Base-by-base conservation (phyloP, 1,140 invertebrate species). In the Bicyclus anynana region DNA sequence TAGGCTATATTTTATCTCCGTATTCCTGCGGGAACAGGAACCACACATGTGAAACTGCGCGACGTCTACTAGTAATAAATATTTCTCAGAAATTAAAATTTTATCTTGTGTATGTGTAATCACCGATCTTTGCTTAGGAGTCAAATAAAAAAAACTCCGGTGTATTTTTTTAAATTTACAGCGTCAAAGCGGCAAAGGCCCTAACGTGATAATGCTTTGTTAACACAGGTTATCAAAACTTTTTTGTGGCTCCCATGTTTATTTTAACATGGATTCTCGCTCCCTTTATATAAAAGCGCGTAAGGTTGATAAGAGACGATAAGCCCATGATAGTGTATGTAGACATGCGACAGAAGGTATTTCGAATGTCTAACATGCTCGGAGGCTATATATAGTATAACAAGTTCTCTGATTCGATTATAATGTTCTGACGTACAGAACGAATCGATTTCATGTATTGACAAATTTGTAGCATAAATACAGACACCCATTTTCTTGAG, bases 381-480 rank as follows among this genome's bases (percentile, higher is more conserved):
- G 12, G 26, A 23, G 16, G 35, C 44, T 29, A 40, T 40, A 59
- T 40, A 47, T n/a, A 26, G 20, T 44, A 12, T 4, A 53, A 59
- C 57, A 48, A 53, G 14, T 49, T 48, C 26, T 53, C 44, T 59
- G 57, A 59, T 59, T 59, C 37, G 57, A 59, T 59, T 59, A 59
- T 53, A 52, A 53, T 59, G 38, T 58, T 58, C 26, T 46, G 52
- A 46, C 17, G 40, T 46, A 47, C 44, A 26, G 21, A 53, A 29
- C 38, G 40, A 46, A 53, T 53, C 16, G 17, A 14, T 46, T 44
- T 33, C 27, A 53, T 46, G 27, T 23, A 16, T 53, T 53, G 40
- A 20, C 40, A 53, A 53, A 46, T 53, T 18, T 46, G 21, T 47
- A 27, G 27, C 27, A 44, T 4, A 5, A 18, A 17, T 18, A 5